A percentile compares a stretch with the other conserved stretches of the same genome.
These are phyloP conservation scores for Leptinotarsa tumamoca DNA, from an alignment of 2,888 invertebrate genomes.

Conservation along the genomic window DNA sequence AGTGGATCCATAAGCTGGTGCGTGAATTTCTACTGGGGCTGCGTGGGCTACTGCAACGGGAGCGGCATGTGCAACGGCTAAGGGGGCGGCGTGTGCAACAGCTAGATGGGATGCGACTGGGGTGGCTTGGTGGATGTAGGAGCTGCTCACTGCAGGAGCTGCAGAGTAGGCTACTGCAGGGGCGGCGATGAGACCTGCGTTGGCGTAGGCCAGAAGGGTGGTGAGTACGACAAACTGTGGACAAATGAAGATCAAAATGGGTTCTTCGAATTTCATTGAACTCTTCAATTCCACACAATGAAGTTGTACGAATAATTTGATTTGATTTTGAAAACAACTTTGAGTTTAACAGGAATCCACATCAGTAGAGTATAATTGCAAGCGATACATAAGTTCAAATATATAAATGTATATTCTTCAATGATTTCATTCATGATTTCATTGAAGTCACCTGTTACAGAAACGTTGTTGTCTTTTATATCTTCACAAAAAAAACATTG, in stretches of 20 bases:
- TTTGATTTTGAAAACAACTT: too few relatives aligned
- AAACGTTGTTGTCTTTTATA: too few relatives aligned
- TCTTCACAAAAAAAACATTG: too few relatives aligned
- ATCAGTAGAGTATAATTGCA: too few relatives aligned
- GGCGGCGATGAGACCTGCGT: conserved; percentile 69
- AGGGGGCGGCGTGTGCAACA: conserved; percentile 38
- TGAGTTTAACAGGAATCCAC: too few relatives aligned
- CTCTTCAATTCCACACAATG: too few relatives aligned
- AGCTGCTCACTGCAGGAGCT: conserved; percentile 50
- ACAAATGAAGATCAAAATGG: conserved; percentile 23
- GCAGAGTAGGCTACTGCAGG: conserved; percentile 44
- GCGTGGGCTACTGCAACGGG: conserved; percentile 50
- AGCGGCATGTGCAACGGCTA: conserved; percentile 39
- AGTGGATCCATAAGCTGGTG: conserved; percentile 65
- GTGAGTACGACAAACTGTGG: conserved; percentile 70
- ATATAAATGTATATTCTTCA: too few relatives aligned
- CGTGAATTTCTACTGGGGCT: conserved; percentile 48
- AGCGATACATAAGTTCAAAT: too few relatives aligned
- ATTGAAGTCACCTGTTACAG: too few relatives aligned
- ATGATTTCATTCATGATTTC: too few relatives aligned
- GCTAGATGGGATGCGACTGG: not conserved
- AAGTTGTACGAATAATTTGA: too few relatives aligned
- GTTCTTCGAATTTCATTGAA: not conserved
- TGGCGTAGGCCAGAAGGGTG: conserved; percentile 72
- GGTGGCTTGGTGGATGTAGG: conserved; percentile 47